Base-by-base conservation (phyloP, 92 coral and sea anemone genomes). In the Phenganax subtilis region DNA sequence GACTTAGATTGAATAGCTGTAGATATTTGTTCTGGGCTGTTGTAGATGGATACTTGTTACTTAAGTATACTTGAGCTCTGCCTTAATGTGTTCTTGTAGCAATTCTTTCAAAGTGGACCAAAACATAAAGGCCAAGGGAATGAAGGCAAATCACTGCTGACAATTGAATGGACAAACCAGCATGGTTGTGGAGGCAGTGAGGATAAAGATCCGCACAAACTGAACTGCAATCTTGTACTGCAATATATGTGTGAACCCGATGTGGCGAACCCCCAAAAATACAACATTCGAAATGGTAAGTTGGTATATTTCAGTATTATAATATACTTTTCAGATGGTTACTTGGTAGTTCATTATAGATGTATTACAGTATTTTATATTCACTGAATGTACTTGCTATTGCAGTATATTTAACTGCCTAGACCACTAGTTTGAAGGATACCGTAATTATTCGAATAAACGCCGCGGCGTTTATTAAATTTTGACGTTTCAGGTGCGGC, bases 101-200 rank as follows among this genome's bases (percentile, higher is more conserved):
- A 79, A 29, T 79, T 79, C 29, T 79, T 79, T 53, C 83, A 79
- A 54, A 79, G 83, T 64, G 83, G 83, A 29, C 74, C 83, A 52
- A 65, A 61, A 7, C 54, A 76, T 58, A 60, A 25, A 59, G 71
- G 71, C 5, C 8, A 58, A 60, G 71, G 67, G 10, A 79, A 64
- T 54, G 53, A 63, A 67, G 97, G 97, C 11, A 92, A 96, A 86
- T 85, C 96, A 31, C 89, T 71, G 75, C 86, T 96, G 51, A 92
- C 91, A 10, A 77, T 96, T 75, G 99, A 96, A 74, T 96, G 99
- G 99, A 96, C 99, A 73, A 96, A 96, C 73, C 99, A 96, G 58
- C 99, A 96, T 72, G 99, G 99, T 10, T 90, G 92, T 86, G 99
- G 99, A 20, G 99, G 99, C 9, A 90, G 88, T 84, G 97, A 96